Base-by-base conservation (phyloP, 2,888 invertebrate genomes). In the Philaethria dido region DNA sequence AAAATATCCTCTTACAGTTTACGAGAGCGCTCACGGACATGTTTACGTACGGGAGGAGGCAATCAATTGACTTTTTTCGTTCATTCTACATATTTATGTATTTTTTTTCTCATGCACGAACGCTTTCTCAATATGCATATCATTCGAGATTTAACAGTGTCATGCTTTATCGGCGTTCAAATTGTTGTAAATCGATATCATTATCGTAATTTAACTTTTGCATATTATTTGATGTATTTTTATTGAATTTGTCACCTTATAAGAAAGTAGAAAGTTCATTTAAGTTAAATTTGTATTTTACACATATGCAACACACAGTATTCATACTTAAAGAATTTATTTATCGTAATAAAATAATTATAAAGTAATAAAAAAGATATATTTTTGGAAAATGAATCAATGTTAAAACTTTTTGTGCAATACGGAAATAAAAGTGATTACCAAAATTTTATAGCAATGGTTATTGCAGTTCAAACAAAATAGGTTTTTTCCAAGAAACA, bases 1-100 rank as follows among this genome's bases (percentile, higher is more conserved):
- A 91, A 87, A 91, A 90, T 92, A 92, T 92, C 92, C 85, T 74
- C 87, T 92, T 92, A 92, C 92, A 91, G 78, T 92, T 92, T 92
- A 92, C 84, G 92, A 92, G 92, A 85, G 84, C 91, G 86, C 72
- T 68, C 74, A 79, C 78, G 78, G 90, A 90, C 92, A 91, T 89
- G 79, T 92, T 92, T 92, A 92, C 92, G 91, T 81, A 84, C 82
- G 80, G 80, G 80, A 79, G 85, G 81, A 79, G 85, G 86, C 84
- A 80, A 90, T 92, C 87, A 88, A 89, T 91, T 88, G 77, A 71
- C 74, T 85, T 88, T 74, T 86, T 89, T 89, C 87, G 80, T 84
- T 82, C 76, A 81, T 82, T 80, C 83, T 81, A 83, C 82, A 77
- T 77, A 77, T 78, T 78, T 78, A 77, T 78, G 76, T 68, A 70